Percentiles rank a stretch among this genome's conserved stretches.
These are phyloP conservation scores for Vulpes ferrilata DNA, from an alignment of 2,113 vertebrate genomes.

Conservation along the genomic window DNA sequence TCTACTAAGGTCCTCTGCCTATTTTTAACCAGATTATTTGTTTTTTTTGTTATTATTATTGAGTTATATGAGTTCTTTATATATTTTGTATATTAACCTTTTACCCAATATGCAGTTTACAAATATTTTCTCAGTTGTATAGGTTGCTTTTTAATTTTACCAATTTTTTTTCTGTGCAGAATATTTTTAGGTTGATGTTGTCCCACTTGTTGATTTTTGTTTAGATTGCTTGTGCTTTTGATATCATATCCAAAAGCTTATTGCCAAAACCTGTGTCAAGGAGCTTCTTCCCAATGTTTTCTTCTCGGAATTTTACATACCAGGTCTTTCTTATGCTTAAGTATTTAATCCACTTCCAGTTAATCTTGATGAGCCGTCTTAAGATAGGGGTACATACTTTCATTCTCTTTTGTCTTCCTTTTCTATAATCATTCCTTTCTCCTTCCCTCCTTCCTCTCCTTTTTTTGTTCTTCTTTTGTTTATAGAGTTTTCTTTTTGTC, in stretches of 20 bases:
- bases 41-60: background rate
- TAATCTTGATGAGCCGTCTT: background rate
- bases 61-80: background rate
- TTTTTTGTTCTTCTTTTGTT: background rate
- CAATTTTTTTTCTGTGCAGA: background rate
- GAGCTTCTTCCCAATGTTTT: background rate
- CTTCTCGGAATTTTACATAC: background rate
- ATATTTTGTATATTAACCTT: background rate
- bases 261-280: background rate
- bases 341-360: background rate
- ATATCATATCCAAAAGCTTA: background rate
- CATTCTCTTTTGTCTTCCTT: background rate
- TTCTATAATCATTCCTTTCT: background rate
- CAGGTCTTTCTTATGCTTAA: conserved; percentile 31
- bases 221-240: background rate
- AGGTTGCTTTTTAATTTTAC: conserved; percentile 11
- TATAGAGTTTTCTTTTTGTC: conserved; percentile 25
- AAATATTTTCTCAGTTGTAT: background rate
- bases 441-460: background rate
- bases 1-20: background rate
- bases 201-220: background rate
- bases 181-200: background rate
- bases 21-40: conserved; percentile 36
- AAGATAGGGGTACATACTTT: background rate
- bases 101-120: background rate